A percentile compares a stretch with the other conserved stretches of the same genome.
These are phyloP conservation scores for Alcedo quadribrachys DNA, from an alignment of 2,797 vertebrate genomes.

Conservation along the genomic window DNA sequence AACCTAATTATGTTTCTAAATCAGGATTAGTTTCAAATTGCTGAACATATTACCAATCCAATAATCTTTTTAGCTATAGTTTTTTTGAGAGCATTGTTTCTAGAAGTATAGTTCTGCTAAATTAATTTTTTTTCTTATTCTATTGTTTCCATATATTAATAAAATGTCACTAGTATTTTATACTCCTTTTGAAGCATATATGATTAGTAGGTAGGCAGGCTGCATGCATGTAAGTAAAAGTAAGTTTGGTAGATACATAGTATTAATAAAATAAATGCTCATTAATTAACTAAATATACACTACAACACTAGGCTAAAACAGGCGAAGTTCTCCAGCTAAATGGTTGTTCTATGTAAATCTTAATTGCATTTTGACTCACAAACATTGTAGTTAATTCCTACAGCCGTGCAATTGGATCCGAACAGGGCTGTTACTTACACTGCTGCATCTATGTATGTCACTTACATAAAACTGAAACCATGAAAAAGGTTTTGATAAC, in stretches of 20 bases:
- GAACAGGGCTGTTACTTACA: background rate
- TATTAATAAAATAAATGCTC: constrained; percentile 36
- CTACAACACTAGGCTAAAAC: constrained; percentile 4
- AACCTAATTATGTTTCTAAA: constrained; percentile 39
- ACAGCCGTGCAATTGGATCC: constrained; percentile 8
- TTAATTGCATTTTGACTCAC: constrained; percentile 23
- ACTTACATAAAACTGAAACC: constrained; percentile 41
- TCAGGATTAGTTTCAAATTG: background rate
- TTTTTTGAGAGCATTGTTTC: background rate
- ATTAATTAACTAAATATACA: constrained; percentile 16
- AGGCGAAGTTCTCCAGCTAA: constrained; percentile 26
- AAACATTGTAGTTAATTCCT: constrained; percentile 37
- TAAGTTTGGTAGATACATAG: constrained; percentile 8
- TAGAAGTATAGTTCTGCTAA: constrained; percentile 55
- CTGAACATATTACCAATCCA: constrained; percentile 19
- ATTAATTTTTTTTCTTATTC: constrained; percentile 38
- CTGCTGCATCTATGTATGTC: background rate
- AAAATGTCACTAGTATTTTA: background rate
- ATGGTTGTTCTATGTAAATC: background rate
- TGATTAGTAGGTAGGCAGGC: background rate
- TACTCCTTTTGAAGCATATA: background rate
- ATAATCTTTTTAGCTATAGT: background rate
- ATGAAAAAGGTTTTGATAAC: constrained; percentile 51
- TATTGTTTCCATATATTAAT: constrained; percentile 44
- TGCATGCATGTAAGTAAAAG: constrained; percentile 23